These are phyloP conservation scores for Gryllus longicercus DNA, from an alignment of 2,888 invertebrate genomes.

Conservation along the genomic window DNA sequence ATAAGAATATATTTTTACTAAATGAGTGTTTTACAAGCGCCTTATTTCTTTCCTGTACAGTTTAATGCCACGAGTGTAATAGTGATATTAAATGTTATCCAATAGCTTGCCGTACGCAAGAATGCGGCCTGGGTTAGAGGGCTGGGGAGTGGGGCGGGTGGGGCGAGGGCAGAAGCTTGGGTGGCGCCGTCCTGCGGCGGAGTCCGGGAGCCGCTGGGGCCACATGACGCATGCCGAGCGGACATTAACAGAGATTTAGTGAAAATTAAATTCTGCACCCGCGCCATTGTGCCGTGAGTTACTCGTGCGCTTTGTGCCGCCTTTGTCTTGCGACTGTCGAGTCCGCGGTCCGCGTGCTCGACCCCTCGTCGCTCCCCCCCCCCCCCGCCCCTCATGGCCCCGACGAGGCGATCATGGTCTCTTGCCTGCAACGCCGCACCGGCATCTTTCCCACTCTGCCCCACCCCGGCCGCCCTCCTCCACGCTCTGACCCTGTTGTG, in stretches of 20 bases:
- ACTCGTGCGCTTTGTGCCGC: constrained; percentile 9
- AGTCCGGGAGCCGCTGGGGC: background rate
- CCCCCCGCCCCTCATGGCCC: background rate
- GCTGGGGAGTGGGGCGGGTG: background rate
- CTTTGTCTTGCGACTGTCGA: constrained; percentile 1
- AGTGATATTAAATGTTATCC: too few relatives aligned
- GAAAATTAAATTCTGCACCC: background rate
- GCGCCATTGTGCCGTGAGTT: constrained; percentile 7
- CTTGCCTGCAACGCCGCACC: too few relatives aligned
- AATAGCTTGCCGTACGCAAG: too few relatives aligned
- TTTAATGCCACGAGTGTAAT: too few relatives aligned
- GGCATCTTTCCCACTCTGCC: too few relatives aligned
- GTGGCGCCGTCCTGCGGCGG: background rate
- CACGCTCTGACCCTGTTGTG: too few relatives aligned
- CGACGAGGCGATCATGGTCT: too few relatives aligned
- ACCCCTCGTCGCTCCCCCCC: background rate
- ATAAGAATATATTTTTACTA: too few relatives aligned
- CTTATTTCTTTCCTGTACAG: too few relatives aligned
- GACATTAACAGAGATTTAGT: constrained; percentile 8
- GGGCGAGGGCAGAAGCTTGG: background rate
- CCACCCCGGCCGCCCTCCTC: too few relatives aligned
- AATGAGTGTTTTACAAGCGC: too few relatives aligned
- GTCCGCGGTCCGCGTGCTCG: background rate
- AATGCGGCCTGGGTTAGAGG: background rate
- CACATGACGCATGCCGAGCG: constrained; percentile 3